Conservation (phyloP, 37 sponge, comb jelly and placozoan species). For the Bolinopsis microptera region DNA sequence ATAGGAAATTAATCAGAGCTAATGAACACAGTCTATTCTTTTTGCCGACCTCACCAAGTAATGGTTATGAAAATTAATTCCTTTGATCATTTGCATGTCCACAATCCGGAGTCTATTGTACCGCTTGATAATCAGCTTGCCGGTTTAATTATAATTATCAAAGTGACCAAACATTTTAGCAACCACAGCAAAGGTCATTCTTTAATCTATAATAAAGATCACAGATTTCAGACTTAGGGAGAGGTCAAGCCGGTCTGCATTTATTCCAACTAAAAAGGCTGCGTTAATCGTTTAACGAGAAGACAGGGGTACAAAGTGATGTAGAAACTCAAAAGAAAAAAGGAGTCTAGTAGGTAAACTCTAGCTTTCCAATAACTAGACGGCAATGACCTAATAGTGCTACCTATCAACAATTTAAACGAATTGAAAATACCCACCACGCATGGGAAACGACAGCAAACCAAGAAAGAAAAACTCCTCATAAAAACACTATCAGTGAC, state of each 20-base stretch:
- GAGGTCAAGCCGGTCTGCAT: no score
- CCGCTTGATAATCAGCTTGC: background rate
- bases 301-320: no score
- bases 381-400: no score
- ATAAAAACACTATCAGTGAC: background rate
- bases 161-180: no score
- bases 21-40: background rate
- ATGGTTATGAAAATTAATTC: background rate
- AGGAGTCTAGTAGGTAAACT: no score
- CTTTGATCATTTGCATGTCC: background rate
- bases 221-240: no score
- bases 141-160: background rate
- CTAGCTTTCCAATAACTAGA: no score
- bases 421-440: background rate
- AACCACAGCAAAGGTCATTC: background rate
- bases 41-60: background rate
- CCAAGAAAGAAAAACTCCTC: background rate
- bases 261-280: no score
- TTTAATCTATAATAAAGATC: no score
- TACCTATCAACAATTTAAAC: background rate
- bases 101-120: background rate
- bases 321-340: no score
- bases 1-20: background rate
- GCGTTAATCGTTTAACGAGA: no score
- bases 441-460: background rate